Evolutionary conservation across 23 tunicate species (phyloP).

Genomic region (Corella eumyota): DNA sequence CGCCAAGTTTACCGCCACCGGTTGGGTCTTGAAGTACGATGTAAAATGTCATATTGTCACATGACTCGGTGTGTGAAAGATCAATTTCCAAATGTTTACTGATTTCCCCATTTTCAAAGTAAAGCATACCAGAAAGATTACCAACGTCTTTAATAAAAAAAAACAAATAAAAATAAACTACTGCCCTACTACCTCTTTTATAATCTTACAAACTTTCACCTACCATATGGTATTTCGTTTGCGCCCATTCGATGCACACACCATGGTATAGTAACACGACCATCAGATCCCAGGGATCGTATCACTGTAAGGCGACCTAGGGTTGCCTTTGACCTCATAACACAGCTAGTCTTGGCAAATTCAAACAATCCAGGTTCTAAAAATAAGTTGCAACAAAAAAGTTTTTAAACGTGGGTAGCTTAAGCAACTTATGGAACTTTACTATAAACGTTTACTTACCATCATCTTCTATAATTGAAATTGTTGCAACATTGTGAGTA

Average conservation of each 20-base stretch:
- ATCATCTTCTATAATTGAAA: slow-evolving; percentile 97
- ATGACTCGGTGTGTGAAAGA: slow-evolving; percentile 18
- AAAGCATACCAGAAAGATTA: slow-evolving; percentile 31
- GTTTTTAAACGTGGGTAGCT: background rate
- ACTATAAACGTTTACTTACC: slow-evolving; percentile 28
- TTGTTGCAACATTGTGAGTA: slow-evolving; percentile 55
- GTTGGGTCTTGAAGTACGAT: slow-evolving; percentile 53
- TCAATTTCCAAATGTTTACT: slow-evolving; percentile 41
- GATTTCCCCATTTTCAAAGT: slow-evolving; percentile 61
- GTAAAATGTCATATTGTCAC: slow-evolving; percentile 23
- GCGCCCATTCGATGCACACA: slow-evolving; percentile 7
- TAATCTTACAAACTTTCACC: background rate
- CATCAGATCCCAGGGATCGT: slow-evolving; percentile 89
- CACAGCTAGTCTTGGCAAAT: slow-evolving; percentile 58
- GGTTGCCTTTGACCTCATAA: slow-evolving; percentile 57
- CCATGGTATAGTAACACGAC: slow-evolving; percentile 67
- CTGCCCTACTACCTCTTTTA: background rate
- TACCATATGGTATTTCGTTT: background rate
- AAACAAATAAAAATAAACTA: background rate
- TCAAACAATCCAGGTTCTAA: slow-evolving; percentile 90
- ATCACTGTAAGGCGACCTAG: slow-evolving; percentile 64
- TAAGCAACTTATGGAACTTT: background rate
- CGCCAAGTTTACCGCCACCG: slow-evolving; percentile 74
- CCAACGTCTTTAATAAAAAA: slow-evolving; percentile 25
- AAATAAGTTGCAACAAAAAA: background rate